These are phyloP conservation scores for Paraplagusia blochii DNA, from an alignment of 2,113 vertebrate species.

Conservation along the genomic window DNA sequence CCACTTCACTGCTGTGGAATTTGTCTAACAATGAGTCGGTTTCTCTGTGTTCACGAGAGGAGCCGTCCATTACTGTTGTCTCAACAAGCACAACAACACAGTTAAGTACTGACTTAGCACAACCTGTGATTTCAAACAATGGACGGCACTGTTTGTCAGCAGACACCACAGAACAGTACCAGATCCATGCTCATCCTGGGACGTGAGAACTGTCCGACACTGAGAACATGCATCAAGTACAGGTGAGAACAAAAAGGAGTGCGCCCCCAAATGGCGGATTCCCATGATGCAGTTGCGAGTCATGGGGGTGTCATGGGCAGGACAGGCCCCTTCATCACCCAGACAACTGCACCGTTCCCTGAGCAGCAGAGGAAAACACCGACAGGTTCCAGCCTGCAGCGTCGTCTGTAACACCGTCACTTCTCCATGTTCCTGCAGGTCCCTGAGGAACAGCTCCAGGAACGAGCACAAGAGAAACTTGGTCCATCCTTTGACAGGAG, in stretches of 20 bases:
- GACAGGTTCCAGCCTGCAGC: constrained; percentile 35
- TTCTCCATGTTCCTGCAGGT: constrained; percentile 19
- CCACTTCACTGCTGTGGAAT: constrained; percentile 34
- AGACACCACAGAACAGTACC: too few relatives aligned
- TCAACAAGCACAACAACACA: not conserved
- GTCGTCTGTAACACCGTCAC: constrained; percentile 29
- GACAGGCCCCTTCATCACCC: constrained; percentile 59
- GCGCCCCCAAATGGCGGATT: constrained; percentile 7
- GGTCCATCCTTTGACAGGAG: too few relatives aligned
- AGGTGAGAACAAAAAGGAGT: constrained; percentile 1
- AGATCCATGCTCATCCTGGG: too few relatives aligned
- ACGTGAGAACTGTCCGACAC: too few relatives aligned
- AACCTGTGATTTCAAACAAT: too few relatives aligned
- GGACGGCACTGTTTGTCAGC: too few relatives aligned
- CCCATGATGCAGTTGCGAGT: constrained; percentile 14
- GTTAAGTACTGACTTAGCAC: too few relatives aligned
- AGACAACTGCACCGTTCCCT: constrained; percentile 67
- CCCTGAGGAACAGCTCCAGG: too few relatives aligned
- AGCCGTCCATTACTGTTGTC: too few relatives aligned
- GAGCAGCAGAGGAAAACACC: constrained; percentile 44
- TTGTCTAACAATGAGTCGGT: constrained; percentile 7
- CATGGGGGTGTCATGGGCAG: constrained; percentile 26
- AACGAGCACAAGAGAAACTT: too few relatives aligned
- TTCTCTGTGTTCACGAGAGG: too few relatives aligned
- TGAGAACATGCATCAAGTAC: too few relatives aligned